phyloP scores from a whole-genome alignment of 2,888 invertebrate species.

The Hedychridium roseum region DNA sequence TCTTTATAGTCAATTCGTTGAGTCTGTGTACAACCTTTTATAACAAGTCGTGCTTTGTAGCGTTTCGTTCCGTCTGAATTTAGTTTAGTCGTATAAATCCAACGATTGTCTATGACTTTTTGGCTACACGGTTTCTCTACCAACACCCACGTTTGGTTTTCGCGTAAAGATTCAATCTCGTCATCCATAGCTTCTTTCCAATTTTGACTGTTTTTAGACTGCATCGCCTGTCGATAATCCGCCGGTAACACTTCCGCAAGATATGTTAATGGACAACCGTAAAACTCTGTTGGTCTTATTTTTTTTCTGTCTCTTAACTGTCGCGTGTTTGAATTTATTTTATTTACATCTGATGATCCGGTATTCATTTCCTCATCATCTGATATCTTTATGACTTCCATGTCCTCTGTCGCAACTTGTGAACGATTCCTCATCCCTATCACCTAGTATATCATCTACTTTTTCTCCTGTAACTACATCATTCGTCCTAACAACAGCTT shows the following conservation, averaged over 20 bases:
- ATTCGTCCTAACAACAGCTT: background rate
- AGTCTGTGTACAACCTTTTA: slow-evolving; percentile 16
- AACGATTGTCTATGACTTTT: slow-evolving; percentile 13
- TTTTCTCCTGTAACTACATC: background rate
- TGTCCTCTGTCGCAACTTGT: background rate
- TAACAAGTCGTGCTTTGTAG: slow-evolving; percentile 24
- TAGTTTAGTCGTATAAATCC: slow-evolving; percentile 15
- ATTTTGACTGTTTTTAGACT: background rate
- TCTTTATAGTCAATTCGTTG: slow-evolving; percentile 21
- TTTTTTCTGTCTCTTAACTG: background rate
- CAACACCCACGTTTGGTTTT: slow-evolving; percentile 20
- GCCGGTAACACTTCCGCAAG: slow-evolving; percentile 3
- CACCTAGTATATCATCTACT: background rate
- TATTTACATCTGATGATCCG: background rate
- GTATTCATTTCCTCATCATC: background rate
- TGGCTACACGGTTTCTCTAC: slow-evolving; percentile 12
- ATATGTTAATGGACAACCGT: slow-evolving; percentile 3
- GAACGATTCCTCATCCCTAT: background rate
- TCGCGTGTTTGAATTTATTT: background rate
- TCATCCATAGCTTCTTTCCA: slow-evolving; percentile 15
- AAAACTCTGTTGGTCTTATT: slow-evolving; percentile 1
- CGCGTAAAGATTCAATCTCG: slow-evolving; percentile 14
- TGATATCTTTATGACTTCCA: too few relatives aligned
- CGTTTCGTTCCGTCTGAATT: slow-evolving; percentile 4
- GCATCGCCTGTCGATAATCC: slow-evolving; percentile 8